Evolutionary conservation across 2,113 vertebrate genomes (phyloP).

Genomic region (Aleadryas rufinucha): DNA sequence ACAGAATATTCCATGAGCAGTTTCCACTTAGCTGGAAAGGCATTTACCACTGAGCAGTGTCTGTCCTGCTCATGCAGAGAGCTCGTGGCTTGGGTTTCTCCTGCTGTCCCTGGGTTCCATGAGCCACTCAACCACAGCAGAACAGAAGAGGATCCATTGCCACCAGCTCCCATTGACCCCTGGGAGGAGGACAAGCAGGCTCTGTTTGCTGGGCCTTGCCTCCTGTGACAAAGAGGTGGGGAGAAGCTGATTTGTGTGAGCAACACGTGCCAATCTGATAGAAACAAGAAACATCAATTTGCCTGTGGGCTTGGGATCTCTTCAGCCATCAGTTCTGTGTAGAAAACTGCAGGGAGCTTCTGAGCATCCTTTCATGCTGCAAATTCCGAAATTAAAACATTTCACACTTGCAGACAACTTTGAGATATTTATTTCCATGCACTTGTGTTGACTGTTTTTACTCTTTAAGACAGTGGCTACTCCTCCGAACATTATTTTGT

Average conservation of each 20-base stretch:
- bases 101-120: neutral
- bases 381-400: neutral
- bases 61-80: neutral
- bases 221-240: neutral
- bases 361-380: neutral
- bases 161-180: neutral
- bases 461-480: neutral
- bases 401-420: neutral
- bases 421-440: neutral
- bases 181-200: neutral
- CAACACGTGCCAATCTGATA: rapidly evolving
- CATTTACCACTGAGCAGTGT: neutral
- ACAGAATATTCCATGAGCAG: neutral
- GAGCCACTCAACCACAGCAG: neutral
- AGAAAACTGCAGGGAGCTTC: neutral
- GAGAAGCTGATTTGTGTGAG: neutral
- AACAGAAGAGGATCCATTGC: neutral
- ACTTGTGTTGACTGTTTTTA: neutral
- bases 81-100: neutral
- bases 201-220: neutral
- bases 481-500: neutral
- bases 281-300: neutral
- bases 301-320: neutral
- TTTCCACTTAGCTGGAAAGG: neutral
- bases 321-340: neutral